Base-by-base conservation (phyloP, 2,113 vertebrate genomes). In the Ptilonorhynchus violaceus region DNA sequence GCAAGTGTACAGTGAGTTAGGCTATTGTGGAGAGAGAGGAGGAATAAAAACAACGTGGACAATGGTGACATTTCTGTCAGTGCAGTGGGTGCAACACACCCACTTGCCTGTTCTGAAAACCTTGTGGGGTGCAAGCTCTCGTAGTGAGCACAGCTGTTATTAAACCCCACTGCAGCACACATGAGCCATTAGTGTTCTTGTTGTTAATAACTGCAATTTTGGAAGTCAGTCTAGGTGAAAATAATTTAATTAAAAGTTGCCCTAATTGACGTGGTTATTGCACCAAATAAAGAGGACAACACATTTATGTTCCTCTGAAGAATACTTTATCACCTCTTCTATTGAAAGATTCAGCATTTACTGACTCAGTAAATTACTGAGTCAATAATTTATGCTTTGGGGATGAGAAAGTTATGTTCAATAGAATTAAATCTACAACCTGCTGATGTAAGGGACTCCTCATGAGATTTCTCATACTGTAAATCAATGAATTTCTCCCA, bases 11-110 rank as follows among this genome's bases (percentile, higher is more conserved):
- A 89, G 88, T 91, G 92, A 96, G 86, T 73, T 53, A 56, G 88
- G 88, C 83, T 92, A 58, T 91, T 97, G 93, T 96, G 88, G 76
- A 68, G 76, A 60, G 55, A 56, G 66, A 89, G 56, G 37, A 86
- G 69, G 80, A 60, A 30, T 70, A 68, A 67, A 74, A 70, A 2
- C 60, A 49, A 3, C 10, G 85, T 24, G 66, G 92, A 94, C 76
- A 96, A 96, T 4, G 58, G 58, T 93, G 96, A 78, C 96, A 96
- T 97, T 97, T 96, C 95, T 92, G 73, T 27, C 41, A 13, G 47
- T 9, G 42, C 90, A 68, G 96, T 96, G 96, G 96, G 96, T 89
- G 96, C 95, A 78, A 30, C 69, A 90, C 93, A 31, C 96, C 94
- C 93, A 97, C 96, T 58, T 37, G 28, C 10, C 82, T 23, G 4